Base-by-base conservation (phyloP, 1,140 invertebrate genomes). In the Brachionus plicatilis region DNA sequence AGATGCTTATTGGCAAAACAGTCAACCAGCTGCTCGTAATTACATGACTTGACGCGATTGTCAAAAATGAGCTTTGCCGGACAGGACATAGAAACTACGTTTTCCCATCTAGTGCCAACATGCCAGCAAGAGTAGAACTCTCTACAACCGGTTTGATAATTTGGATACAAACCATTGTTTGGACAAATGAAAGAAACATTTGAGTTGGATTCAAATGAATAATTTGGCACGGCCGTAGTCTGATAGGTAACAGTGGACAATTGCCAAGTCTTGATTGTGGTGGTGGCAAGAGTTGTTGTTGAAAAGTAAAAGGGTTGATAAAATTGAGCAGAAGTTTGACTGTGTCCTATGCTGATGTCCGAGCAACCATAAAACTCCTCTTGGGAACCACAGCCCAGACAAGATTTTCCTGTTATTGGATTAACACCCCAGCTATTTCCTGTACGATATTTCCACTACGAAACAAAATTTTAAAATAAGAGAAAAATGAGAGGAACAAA, bases 381-480 rank as follows among this genome's bases (percentile, higher is more conserved):
- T 60, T 85, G 85, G 8, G 85, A 53, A n/a, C 85, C 85, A 76
- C 85, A 85, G 11, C 85, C 85, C 14, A 85, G 41, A 66, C 85
- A 85, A 24, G 56, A 29, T 60, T 66, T 72, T 17, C 80, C 84
- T 8, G 76, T 82, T 27, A 65, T 53, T 9, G 37, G 45, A 72
- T 85, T 66, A 8, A 17, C 17, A 17, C 85, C 85, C 85, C 85
- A 85, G 37, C 56, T 83, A 82, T 85, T 85, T 20, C 84, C 85
- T 43, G 84, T 53, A 66, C 53, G 68, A 29, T 83, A 50, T 6
- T 66, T 60, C 80, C 80, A 83, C 88, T 76, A 20, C 6, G 24
- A 50, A 27, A 45, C 9, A 72, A 76, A 76, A 11, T 11, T 3
- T 4, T 24, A 33, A 12, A 47, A 24, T 24, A 12, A 47, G 7